Evolutionary conservation across 2,797 vertebrate species (phyloP), one percentile per base, ranked within the genome.

Genomic region (Loriculus beryllinus): DNA sequence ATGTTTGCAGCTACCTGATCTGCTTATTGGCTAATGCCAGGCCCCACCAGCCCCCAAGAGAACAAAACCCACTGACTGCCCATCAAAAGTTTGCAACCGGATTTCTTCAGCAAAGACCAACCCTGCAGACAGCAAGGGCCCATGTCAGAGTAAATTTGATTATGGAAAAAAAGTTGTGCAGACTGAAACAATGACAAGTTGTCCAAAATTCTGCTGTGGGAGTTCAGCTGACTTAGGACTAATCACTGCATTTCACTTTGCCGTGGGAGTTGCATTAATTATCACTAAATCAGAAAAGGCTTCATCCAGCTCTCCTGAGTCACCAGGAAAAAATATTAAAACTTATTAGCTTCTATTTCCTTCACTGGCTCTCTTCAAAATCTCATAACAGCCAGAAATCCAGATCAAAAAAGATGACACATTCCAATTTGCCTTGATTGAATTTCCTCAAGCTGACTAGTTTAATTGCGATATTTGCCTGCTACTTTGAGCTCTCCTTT

Each of bases 371-470:
- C 43, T 86, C 78, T 88, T 78, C 45, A 94, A 92, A 92, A 69
- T 86, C 90, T 95, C 64, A 52, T 82, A 96, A 72, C 75, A 91
- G 74, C 63, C 67, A 94, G 82, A 90, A 91, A 95, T 62, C 10
- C 67, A 64, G 64, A 92, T 85, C 19, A 12, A 91, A 95, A 95
- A 93, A 67, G 74, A 71, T 25, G 68, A 96, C 88, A 95, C 62
- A 68, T 72, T 95, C 65, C 79, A 88, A 93, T 94, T 93, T 95
- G 75, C 43, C 43, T 79, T 88, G 68, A 96, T 95, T 95, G 92
- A 90, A 95, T 96, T 96, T 97, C 88, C 84, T 95, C 93, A 74
- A 92, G 95, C 69, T 94, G 83, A 90, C 92, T 95, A 93, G 94
- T 95, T 92, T 92, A 96, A 96, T 96, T 89, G 93, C 65, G 76